Percentiles rank a stretch among this genome's conserved stretches.
These are phyloP conservation scores for Eudemis profundana DNA, from an alignment of 2,888 invertebrate genomes.

Conservation along the genomic window DNA sequence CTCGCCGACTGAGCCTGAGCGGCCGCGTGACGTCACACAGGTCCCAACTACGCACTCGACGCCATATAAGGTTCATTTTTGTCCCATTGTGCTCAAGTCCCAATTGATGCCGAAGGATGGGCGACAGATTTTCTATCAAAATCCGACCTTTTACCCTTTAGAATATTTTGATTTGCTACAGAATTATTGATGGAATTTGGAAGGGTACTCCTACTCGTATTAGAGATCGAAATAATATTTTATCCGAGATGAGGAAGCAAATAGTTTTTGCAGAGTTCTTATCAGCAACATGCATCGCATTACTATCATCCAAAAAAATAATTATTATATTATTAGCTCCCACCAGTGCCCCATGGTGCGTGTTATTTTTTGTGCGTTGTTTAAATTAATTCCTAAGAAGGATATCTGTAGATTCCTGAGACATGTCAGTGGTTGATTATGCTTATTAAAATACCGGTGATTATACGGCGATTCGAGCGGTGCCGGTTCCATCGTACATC, in stretches of 20 bases:
- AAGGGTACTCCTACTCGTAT: background rate
- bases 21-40: constrained; percentile 50
- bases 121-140: constrained; percentile 25
- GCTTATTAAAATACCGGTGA: constrained; percentile 23
- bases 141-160: constrained; percentile 22
- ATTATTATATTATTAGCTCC: background rate
- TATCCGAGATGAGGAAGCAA: background rate
- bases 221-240: constrained; percentile 6
- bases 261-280: constrained; percentile 3
- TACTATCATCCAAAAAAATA: constrained; percentile 3
- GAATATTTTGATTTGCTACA: constrained; percentile 8
- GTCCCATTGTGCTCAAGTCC: constrained; percentile 33
- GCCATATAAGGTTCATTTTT: constrained; percentile 40
- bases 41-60: constrained; percentile 40
- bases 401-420: constrained; percentile 13
- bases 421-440: constrained; percentile 7
- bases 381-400: constrained; percentile 5
- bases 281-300: background rate
- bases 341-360: constrained; percentile 1
- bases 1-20: constrained; percentile 48
- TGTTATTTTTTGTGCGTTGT: constrained; percentile 5
- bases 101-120: constrained; percentile 26
- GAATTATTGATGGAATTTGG: constrained; percentile 26
- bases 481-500: constrained; percentile 34
- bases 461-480: constrained; percentile 10